Base-by-base conservation (phyloP, 2,888 invertebrate genomes). In the Pardosa pseudoannulata region DNA sequence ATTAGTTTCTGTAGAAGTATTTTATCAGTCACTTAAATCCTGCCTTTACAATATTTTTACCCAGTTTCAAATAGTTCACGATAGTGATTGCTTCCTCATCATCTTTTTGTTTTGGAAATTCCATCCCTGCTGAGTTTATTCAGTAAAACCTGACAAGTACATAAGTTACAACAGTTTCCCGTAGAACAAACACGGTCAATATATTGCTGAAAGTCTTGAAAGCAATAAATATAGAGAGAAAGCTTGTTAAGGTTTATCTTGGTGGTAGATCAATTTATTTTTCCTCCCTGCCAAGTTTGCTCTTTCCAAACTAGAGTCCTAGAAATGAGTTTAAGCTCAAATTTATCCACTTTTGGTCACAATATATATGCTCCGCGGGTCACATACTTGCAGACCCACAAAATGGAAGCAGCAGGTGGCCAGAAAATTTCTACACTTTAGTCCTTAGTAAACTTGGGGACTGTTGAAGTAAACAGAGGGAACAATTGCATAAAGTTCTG, bases 281-380 rank as follows among this genome's bases (percentile, higher is more conserved):
- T 16, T 16, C 11, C 16, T 16, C 46, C 46, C 46, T 46, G n/a
- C 46, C 16, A 16, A 16, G 9, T 46, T 16, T 46, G 5, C 46
- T 46, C 46, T 46, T 46, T 16, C 16, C 2, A 46, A 46, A 46
- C 9, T 46, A 2, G 46, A 46, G 46, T 16, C 16, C 16, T 46
- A 2, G n/a, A 46, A 46, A 46, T 11, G 65, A 65, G n/a, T 65
- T 65, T 29, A 28, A 9, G 28, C 62, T 29, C 29, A 16, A 13
- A 29, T 65, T 65, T 65, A 65, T 29, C 65, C 65, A 65, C 31
- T 65, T 65, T 65, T n/a, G 28, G 65, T 16, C 16, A 6, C 13
- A 65, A 29, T 29, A 29, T 65, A 29, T 29, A 29, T 28, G 28
- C 11, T n/a, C 11, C 28, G 29, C 16, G 28, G 16, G 11, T 29